Evolutionary conservation across 2,113 vertebrate genomes (phyloP), one percentile per base, ranked within the genome.

Genomic region (Hymenochirus boettgeri): DNA sequence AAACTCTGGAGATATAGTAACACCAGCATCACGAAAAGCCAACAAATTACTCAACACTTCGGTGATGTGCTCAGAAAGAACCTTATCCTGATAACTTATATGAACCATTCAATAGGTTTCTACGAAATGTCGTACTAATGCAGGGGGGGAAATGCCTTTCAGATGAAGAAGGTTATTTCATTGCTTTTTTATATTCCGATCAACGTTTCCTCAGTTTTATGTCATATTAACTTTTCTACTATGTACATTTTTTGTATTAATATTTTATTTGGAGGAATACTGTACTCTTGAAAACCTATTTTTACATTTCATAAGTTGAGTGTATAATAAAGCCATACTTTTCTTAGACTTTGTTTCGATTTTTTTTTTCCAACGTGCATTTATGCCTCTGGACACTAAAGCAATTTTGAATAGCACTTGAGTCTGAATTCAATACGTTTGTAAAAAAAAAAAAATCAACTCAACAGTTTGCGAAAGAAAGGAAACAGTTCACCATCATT

Each of bases 171-270:
- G 37, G 18, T 29, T 35, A 35, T 22, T 61, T 61, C 45, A 57
- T 63, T 73, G 55, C 2, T 37, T n/a, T 70, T 77, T 69, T 60
- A 47, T 46, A 74, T 73, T 69, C 35, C 5, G 67, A 42, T 67
- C 62, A n/a, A 2, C 26, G 69, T 74, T 59, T 24, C 33, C 55
- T 62, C 15, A 25, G n/a, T 71, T 57, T 46, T 22, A 65, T 25
- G 10, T 69, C 61, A 65, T 61, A 46, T 8, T 19, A 1, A 51
- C 22, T 60, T 71, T 69, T 5, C 61, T 70, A 21, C 7, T 73
- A 73, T 3, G 33, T 63, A 67, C 1, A 1, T 22, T 42, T 42
- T 2, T 52, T 1, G 27, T 62, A 27, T 63, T 35, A 67, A 71
- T 51, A 12, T 71, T 11, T 72, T 60, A 64, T n/a, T n/a, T 56